phyloP scores from a whole-genome alignment of 2,113 vertebrate species.

The Xiphophorus couchianus region DNA sequence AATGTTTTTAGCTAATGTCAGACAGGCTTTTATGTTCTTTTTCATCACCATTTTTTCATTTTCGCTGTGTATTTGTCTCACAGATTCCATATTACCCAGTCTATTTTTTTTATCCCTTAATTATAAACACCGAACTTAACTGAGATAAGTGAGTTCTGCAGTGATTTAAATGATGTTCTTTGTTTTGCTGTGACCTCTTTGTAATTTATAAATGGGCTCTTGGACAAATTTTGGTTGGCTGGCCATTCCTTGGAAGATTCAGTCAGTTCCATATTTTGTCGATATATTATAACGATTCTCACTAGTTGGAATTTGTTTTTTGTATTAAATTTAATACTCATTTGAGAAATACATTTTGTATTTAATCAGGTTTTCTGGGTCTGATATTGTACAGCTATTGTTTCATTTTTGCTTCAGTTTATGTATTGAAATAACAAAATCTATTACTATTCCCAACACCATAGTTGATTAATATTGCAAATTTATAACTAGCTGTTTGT shows the following conservation, averaged over 20 bases:
- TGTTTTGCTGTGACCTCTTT: neutral
- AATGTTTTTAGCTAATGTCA: no score
- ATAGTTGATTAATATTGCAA: neutral
- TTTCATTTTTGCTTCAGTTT: neutral
- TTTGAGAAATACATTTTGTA: neutral
- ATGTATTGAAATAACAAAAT: neutral
- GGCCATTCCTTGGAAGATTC: neutral
- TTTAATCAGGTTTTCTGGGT: neutral
- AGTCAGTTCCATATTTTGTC: neutral
- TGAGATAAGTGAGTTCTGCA: neutral
- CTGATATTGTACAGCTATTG: neutral
- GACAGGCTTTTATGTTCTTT: no score
- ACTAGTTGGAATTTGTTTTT: neutral
- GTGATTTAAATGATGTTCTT: neutral
- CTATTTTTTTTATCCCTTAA: neutral
- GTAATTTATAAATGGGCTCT: neutral
- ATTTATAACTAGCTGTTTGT: neutral
- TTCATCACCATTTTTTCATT: no score
- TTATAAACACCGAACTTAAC: neutral
- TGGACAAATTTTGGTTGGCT: neutral
- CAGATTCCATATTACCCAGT: no score
- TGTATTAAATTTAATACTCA: neutral
- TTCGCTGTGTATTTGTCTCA: no score
- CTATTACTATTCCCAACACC: neutral
- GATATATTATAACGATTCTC: neutral